Conservation (phyloP, 2,797 vertebrate species). For the Atherinosoma microstoma region DNA sequence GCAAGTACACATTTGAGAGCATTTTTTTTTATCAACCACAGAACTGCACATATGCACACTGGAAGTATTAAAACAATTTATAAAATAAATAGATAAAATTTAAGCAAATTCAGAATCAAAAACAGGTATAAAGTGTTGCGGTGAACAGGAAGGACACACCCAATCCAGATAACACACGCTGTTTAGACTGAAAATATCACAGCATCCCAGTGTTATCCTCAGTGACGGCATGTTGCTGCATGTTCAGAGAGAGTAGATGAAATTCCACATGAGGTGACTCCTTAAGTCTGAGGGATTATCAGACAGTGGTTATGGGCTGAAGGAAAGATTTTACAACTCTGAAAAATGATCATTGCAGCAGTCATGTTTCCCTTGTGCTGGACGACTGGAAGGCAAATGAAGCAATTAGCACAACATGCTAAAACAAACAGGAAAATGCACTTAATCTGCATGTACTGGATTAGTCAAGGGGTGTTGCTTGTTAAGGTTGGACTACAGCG, state of each 20-base stretch:
- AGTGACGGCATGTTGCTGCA: slow-evolving; percentile 7
- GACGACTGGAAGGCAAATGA: neutral
- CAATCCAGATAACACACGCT: slow-evolving; percentile 15
- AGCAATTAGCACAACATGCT: neutral
- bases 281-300: slow-evolving; percentile 18
- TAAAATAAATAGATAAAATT: slow-evolving; percentile 11
- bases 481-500: slow-evolving; percentile 26
- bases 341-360: neutral
- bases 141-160: slow-evolving; percentile 26
- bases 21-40: neutral
- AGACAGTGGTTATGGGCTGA: slow-evolving; percentile 4
- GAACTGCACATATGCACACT: neutral
- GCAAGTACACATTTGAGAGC: neutral
- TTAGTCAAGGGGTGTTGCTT: slow-evolving; percentile 25
- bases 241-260: slow-evolving; percentile 2
- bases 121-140: slow-evolving; percentile 13
- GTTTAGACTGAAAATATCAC: slow-evolving; percentile 33
- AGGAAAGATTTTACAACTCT: slow-evolving; percentile 16
- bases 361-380: neutral
- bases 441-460: slow-evolving; percentile 7
- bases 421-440: neutral
- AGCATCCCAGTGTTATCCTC: slow-evolving; percentile 9
- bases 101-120: neutral
- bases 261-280: slow-evolving; percentile 16
- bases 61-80: neutral